Conservation (phyloP, 2,113 vertebrate genomes). For the Empidonax traillii region DNA sequence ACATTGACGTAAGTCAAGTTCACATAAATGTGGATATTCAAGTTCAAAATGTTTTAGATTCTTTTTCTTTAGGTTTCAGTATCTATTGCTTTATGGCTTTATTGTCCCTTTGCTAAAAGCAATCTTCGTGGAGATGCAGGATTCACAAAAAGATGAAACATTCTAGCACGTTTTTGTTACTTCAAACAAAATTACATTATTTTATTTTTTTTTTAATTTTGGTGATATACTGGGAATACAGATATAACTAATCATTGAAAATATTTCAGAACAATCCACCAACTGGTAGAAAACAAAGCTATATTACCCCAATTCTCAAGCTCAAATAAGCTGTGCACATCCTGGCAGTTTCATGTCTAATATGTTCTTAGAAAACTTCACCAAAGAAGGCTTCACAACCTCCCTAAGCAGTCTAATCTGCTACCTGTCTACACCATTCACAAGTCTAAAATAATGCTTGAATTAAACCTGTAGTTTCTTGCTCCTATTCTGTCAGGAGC, state of each 20-base stretch:
- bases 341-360: not conserved
- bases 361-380: not conserved
- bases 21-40: not conserved
- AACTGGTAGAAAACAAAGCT: not conserved
- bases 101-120: not conserved
- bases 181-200: not conserved
- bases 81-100: not conserved
- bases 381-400: not conserved
- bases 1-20: not conserved
- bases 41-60: not conserved
- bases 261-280: not conserved
- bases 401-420: not conserved
- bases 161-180: not conserved
- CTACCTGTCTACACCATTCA: not conserved
- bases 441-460: not conserved
- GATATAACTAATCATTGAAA: not conserved
- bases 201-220: not conserved
- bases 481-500: conserved; percentile 4
- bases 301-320: not conserved
- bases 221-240: not conserved
- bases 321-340: not conserved
- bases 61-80: not conserved
- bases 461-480: not conserved
- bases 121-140: not conserved
- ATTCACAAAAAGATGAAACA: not conserved